Percentiles rank a stretch among this genome's conserved stretches.
Conservation (phyloP, 1,140 invertebrate species). For the Episyrphus balteatus region DNA sequence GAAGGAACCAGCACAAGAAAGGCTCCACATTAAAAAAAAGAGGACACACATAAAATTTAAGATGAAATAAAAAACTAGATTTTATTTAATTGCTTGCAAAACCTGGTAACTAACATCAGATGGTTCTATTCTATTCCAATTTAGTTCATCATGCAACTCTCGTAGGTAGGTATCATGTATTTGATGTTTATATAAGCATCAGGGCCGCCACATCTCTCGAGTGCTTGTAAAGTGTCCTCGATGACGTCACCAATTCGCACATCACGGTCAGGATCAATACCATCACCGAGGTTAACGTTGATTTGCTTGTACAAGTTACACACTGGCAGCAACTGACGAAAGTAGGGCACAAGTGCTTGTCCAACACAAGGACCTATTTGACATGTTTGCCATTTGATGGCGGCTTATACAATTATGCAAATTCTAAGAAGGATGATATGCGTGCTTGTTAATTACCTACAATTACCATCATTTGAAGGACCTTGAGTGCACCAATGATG, state of each 20-base stretch:
- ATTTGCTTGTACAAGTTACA: conserved; percentile 82
- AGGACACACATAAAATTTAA: too few relatives aligned
- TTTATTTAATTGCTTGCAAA: too few relatives aligned
- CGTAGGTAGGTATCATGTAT: conserved; percentile 93
- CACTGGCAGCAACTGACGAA: conserved; percentile 79
- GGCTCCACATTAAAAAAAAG: too few relatives aligned
- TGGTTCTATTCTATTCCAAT: too few relatives aligned
- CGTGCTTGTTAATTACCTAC: conserved; percentile 46
- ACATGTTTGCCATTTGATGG: not conserved
- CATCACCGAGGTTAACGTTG: conserved; percentile 68
- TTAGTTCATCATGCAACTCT: conserved; percentile 60
- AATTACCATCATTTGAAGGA: conserved; percentile 65
- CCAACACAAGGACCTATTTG: conserved; percentile 45
- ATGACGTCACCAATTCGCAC: conserved; percentile 82
- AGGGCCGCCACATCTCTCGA: conserved; percentile 81
- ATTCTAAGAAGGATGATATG: not conserved
- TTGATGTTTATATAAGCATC: conserved; percentile 96
- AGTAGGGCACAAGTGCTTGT: conserved; percentile 83
- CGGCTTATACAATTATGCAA: not conserved
- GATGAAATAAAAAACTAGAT: too few relatives aligned
- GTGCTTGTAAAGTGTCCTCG: conserved; percentile 81
- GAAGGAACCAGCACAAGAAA: too few relatives aligned
- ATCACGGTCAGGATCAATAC: conserved; percentile 66
- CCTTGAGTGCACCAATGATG: conserved; percentile 63
- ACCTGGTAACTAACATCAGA: too few relatives aligned